Evolutionary conservation across 2,888 invertebrate species (phyloP), one percentile per base, ranked within the genome.

Genomic region (Sesia bembeciformis): DNA sequence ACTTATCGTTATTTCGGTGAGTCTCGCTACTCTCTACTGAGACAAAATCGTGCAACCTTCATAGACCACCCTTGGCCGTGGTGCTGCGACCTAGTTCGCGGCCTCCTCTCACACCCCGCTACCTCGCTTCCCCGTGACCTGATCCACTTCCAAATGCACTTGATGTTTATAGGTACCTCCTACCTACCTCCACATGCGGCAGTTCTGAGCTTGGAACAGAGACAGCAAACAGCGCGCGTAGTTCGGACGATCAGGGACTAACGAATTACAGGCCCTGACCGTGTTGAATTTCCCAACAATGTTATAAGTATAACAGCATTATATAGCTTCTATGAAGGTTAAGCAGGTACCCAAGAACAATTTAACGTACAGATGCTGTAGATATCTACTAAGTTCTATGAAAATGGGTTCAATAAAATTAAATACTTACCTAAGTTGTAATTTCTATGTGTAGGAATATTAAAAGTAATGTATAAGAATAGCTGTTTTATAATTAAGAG

Each of bases 31-130:
- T 23, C 46, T 46, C 46, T 5, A 65, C 62, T 68, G 67, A 77
- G 74, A 81, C 77, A 82, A 81, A 82, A 72, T 67, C 73, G 64
- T 65, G 65, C 83, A 86, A 88, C 85, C 86, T 87, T 86, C 81
- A 78, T 66, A 65, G 72, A 73, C 74, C 84, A 86, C 85, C 87
- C 87, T 88, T 88, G 87, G 87, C 87, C 86, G 84, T 88, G 87
- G 84, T 80, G 72, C 66, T 80, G 72, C 72, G 85, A 85, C 86
- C 84, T 76, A 85, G 78, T 78, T 87, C 68, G 67, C 67, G 65
- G 65, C 68, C 69, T 72, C 66, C 59, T 64, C 52, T 58, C 57
- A 58, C 59, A 54, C 59, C 68, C 62, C 53, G 43, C 43, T 38
- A 23, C 39, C 46, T 8, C 41, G 53, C 49, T 40, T 66, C 70